These are phyloP conservation scores for Caenorhabditis inopinata DNA, from an alignment of 1,140 invertebrate species.

Conservation along the genomic window DNA sequence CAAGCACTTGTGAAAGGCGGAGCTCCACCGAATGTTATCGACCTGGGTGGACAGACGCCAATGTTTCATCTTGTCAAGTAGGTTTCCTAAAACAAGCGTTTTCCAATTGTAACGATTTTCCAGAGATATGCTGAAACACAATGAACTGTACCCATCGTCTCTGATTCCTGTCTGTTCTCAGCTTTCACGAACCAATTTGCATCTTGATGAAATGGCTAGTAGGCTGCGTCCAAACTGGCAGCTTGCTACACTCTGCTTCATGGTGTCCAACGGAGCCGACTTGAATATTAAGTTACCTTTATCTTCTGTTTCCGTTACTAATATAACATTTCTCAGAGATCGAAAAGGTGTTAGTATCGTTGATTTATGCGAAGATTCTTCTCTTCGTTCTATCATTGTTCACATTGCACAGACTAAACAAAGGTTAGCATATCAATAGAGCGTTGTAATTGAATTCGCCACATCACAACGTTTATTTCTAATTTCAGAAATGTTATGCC, in stretches of 20 bases:
- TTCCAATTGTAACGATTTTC: not conserved
- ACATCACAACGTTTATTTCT: not conserved
- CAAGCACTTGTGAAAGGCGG: not conserved
- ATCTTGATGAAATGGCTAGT: slow-evolving; percentile 39
- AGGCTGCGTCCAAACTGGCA: slow-evolving; percentile 37
- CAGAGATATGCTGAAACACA: not conserved
- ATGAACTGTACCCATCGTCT: not conserved
- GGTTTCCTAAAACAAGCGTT: not conserved
- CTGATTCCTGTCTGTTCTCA: slow-evolving; percentile 1
- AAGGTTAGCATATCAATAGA: not conserved
- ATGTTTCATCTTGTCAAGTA: not conserved
- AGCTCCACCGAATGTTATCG: not conserved
- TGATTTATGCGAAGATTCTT: slow-evolving; percentile 24
- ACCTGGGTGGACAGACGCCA: not conserved
- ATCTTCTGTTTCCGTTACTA: too few species aligned
- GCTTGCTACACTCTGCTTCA: slow-evolving; percentile 12
- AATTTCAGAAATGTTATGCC: not conserved
- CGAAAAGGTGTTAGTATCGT: not conserved
- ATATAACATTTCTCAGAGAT: not conserved
- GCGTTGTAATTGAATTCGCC: too few species aligned
- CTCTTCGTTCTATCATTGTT: not conserved
- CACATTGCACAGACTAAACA: not conserved
- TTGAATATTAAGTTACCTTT: slow-evolving; percentile 18
- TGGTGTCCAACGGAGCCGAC: slow-evolving; percentile 28
- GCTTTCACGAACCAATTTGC: not conserved